Evolutionary conservation across 2,797 vertebrate genomes (phyloP).

Genomic region (Gouania willdenowi): DNA sequence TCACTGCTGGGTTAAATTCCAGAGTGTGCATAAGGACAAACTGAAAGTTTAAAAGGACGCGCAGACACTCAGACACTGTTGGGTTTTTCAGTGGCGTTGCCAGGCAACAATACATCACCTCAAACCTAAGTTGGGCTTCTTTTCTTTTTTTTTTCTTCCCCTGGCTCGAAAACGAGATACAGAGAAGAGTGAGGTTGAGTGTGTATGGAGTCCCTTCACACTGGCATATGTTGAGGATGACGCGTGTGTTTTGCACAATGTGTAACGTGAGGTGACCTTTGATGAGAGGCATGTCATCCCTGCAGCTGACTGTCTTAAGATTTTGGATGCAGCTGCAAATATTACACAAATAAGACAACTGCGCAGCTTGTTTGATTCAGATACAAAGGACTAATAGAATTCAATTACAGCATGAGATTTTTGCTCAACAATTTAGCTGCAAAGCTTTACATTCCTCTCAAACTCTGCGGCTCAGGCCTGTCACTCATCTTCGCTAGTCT

Average conservation of each 20-base stretch:
- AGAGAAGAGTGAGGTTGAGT: slow-evolving; percentile 46
- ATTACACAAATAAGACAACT: too few species aligned
- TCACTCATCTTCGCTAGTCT: slow-evolving; percentile 38
- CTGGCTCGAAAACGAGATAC: slow-evolving; percentile 39
- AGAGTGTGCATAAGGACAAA: slow-evolving; percentile 50
- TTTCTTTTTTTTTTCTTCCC: too few species aligned
- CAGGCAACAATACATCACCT: slow-evolving; percentile 76
- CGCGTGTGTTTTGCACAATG: background rate
- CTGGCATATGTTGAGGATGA: background rate
- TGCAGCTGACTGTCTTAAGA: too few species aligned
- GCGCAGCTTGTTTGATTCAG: too few species aligned
- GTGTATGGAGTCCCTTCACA: slow-evolving; percentile 9
- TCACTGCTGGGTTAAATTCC: slow-evolving; percentile 39
- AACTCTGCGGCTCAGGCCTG: slow-evolving; percentile 54
- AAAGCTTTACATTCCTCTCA: slow-evolving; percentile 55
- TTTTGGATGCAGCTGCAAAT: too few species aligned
- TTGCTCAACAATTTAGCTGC: slow-evolving; percentile 52
- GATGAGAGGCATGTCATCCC: too few species aligned
- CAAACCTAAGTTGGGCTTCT: slow-evolving; percentile 63
- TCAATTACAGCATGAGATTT: slow-evolving; percentile 44
- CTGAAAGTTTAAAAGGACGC: slow-evolving; percentile 53
- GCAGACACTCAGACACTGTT: slow-evolving; percentile 56
- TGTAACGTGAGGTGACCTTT: too few species aligned
- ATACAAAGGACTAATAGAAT: too few species aligned
- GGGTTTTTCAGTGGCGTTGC: slow-evolving; percentile 74